Base-by-base conservation (phyloP, 35 echinoderm and acorn worm genomes). In the Heliocidaris erythrogramma region DNA sequence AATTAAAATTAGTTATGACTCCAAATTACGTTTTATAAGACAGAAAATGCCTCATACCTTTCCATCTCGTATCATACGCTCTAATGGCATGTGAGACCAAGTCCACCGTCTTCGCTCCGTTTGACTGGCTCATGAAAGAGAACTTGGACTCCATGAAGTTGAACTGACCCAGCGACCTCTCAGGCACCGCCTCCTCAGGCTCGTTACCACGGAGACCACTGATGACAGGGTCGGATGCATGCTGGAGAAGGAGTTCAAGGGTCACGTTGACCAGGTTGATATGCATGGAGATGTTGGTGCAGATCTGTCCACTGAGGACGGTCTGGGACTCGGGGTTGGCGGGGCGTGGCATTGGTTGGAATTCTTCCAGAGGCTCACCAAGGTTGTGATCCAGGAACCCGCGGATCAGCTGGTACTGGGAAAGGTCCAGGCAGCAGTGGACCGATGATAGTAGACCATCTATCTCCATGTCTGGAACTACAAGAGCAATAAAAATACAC, bases 81-180 rank as follows among this genome's bases (percentile, higher is more conserved):
- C 97, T 94, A 50, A 99, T 96, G 7, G 98, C 98, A 92, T 99
- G 98, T 9, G 98, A 99, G 24, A 97, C 97, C 93, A 99, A 85
- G 89, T 99, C 98, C 47, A 99, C 95, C 30, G 95, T 96, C 90
- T 96, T 99, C 18, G 98, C 95, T 16, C 92, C 95, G 88, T 99
- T 95, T 2, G 98, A 99, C 32, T 97, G 97, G 50, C 94, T 99
- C 95, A 97, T 96, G 49, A 99, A 97, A 0, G 98, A 97, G 85
- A 99, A 97, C 52, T 96, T 92, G 59, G 98, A 99, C 87, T 99
- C 93, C 94, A 97, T 99, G 92, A 99, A 99, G 93, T 99, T 95
- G 91, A 97, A 96, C 94, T 97, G 88, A 12, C 95, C 98, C 17
- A 99, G 86, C 21, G 98, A 99, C 30, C 85, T 85, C 86, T 96